Base-by-base conservation (phyloP, 2,797 vertebrate species). In the Arctocebus calabarensis region DNA sequence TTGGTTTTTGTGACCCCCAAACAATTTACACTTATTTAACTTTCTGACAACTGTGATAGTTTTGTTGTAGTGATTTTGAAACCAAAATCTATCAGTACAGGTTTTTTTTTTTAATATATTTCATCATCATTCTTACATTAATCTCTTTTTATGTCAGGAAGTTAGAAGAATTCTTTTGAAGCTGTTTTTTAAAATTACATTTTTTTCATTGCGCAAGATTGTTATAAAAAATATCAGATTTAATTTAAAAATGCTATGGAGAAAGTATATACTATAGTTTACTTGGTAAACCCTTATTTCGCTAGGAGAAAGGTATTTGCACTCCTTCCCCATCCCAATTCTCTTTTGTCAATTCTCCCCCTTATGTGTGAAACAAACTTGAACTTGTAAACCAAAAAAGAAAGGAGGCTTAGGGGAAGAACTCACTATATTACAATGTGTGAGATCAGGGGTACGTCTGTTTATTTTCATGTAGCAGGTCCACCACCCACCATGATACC, bases 1-100 rank as follows among this genome's bases (percentile, higher is more conserved):
- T 96, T 88, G 92, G 59, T 78, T 90, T 96, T 97, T 90, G 75
- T 27, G 37, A 77, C 90, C 70, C 84, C 81, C 32, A 93, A 85
- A 34, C 90, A 89, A 45, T 92, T 94, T 79, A 52, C 5, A 34
- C 8, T 87, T 85, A 66, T 77, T 86, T 82, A 90, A 40, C 70
- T 90, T 97, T 77, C 62, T 84, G 84, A 95, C 59, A 91, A 84
- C 12, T 70, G 4, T 82, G 87, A 59, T 93, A 40, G 3, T 78
- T 83, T 64, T 84, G 3, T 79, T 85, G 17, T 61, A 84, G 40
- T 75, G 55, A 86, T 84, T 95, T 88, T 95, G 37, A 91, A 89
- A 85, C 1, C 77, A 68, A 86, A 90, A 29, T 91, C 12, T 59
- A 61, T 62, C 14, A 66, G 32, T 66, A 34, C 8, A 70, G 9